These are phyloP conservation scores for Zonotrichia leucophrys DNA, from an alignment of 2,113 vertebrate genomes.

Conservation along the genomic window DNA sequence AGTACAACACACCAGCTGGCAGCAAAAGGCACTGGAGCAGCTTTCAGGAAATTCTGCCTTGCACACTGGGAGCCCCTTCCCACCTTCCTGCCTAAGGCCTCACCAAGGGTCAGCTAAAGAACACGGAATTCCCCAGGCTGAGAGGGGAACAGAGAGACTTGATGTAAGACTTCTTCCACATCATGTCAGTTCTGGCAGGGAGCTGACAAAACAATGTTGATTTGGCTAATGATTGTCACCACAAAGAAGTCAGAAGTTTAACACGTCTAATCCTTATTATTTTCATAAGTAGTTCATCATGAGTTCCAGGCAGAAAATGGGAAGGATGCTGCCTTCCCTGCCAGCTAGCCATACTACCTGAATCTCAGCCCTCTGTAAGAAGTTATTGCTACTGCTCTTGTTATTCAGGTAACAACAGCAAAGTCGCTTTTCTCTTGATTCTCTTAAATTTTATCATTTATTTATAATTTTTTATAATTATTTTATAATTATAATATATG, in stretches of 20 bases:
- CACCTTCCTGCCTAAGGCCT: not conserved
- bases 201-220: not conserved
- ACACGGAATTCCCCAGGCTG: not conserved
- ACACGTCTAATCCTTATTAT: not conserved
- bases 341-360: not conserved
- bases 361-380: not conserved
- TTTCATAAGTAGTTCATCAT: not conserved
- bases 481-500: no score
- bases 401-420: not conserved
- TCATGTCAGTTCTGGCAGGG: not conserved
- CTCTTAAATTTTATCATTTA: not conserved
- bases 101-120: not conserved
- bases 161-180: not conserved
- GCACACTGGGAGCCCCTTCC: not conserved
- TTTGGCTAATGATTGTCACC: not conserved
- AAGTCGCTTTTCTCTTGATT: not conserved
- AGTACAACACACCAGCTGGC: not conserved
- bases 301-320: not conserved
- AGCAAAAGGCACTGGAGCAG: not conserved
- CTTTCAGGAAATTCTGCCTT: not conserved
- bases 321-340: not conserved
- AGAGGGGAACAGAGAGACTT: not conserved
- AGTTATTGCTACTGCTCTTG: not conserved
- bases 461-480: not conserved
- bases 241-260: not conserved